These are phyloP conservation scores for roundworm (Caenorhabditis elegans) DNA, from an alignment of 1,140 invertebrate species.

Conservation along the genomic window DNA sequence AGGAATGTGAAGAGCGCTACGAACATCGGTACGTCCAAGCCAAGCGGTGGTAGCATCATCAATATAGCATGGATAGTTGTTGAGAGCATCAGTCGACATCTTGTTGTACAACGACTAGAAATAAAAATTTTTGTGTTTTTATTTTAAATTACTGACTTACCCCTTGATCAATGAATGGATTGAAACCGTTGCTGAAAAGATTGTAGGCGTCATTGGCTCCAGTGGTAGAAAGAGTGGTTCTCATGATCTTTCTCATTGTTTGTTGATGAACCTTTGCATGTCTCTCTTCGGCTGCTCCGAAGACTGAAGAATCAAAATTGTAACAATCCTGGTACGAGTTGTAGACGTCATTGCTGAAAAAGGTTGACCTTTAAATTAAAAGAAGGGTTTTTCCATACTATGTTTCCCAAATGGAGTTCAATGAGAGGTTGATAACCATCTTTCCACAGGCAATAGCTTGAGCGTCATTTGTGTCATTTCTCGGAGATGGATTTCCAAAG, in stretches of 20 bases:
- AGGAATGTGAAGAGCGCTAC: slow-evolving; percentile 68
- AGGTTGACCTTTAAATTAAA: not conserved
- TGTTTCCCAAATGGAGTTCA: not conserved
- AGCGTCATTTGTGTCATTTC: not conserved
- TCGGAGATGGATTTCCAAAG: slow-evolving; percentile 26
- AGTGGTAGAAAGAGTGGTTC: not conserved
- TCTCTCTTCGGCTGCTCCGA: not conserved
- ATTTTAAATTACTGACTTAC: not conserved
- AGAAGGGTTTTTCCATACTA: not conserved
- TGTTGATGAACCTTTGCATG: not conserved
- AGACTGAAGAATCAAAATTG: slow-evolving; percentile 22
- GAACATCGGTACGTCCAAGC: slow-evolving; percentile 57
- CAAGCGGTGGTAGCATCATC: slow-evolving; percentile 36
- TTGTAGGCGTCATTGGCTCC: slow-evolving; percentile 1
- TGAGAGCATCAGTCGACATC: slow-evolving; percentile 37
- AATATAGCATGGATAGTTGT: slow-evolving; percentile 38
- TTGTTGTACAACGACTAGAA: slow-evolving; percentile 63
- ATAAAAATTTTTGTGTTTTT: not conserved
- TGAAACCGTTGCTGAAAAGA: slow-evolving; percentile 21
- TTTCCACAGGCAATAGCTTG: not conserved
- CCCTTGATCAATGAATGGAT: slow-evolving; percentile 40
- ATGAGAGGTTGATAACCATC: not conserved
- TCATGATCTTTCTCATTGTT: slow-evolving; percentile 24
- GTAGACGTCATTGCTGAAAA: slow-evolving; percentile 47
- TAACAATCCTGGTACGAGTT: slow-evolving; percentile 49